Base-by-base conservation (phyloP, 2,888 invertebrate genomes). In the Netelia virgata region DNA sequence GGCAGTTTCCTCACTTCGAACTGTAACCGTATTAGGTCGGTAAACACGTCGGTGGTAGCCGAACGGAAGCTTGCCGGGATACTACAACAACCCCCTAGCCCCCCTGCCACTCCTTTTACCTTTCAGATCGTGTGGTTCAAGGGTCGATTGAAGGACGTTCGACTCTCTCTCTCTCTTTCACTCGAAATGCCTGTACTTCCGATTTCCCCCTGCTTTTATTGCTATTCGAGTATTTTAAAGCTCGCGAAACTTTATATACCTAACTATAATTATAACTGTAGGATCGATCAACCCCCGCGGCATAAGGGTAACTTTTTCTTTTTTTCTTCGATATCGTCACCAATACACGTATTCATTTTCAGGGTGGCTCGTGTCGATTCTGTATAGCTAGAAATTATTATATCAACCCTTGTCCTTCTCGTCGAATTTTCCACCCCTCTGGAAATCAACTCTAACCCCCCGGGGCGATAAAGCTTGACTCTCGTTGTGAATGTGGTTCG, bases 11-110 rank as follows among this genome's bases (percentile, higher is more conserved):
- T 53, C 76, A 57, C 86, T 70, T 69, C 63, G 82, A 70, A 77
- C 80, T 83, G 82, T 86, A 86, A 87, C 85, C 75, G 75, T 84
- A 87, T 88, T 88, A 87, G 88, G 88, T 86, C 87, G 78, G 87
- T 89, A 89, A 89, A 90, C 87, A 90, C 82, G 79, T 82, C 77
- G 83, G 82, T 69, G 59, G 82, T 79, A 69, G 72, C 50, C 84
- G 77, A 86, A 83, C 75, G 84, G 82, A 84, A 83, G 68, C 78
- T 74, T 57, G 41, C 43, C 50, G 59, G 77, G 18, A 70, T 75
- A 61, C 50, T 70, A 78, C 64, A 78, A 64, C 75, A 66, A 64
- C 43, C 79, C 55, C 69, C 64, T 41, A 41, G 23, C 11, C 41
- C n/a, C 11, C 63, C 16, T 14, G 10, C 28, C 1, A 28, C 50